Conservation (phyloP, 2,888 invertebrate species). For the Polyploca ridens region DNA sequence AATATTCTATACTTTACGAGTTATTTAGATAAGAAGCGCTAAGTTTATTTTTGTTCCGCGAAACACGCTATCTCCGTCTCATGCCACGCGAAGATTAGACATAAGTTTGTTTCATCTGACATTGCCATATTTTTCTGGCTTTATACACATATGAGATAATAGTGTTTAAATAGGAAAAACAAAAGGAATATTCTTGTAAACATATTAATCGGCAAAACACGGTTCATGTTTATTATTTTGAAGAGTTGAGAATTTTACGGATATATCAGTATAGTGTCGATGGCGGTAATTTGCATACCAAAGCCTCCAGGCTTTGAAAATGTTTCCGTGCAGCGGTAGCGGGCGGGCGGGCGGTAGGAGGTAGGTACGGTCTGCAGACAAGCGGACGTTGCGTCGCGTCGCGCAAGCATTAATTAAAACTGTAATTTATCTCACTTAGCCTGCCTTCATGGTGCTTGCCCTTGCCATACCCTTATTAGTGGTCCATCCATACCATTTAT, state of each 20-base stretch:
- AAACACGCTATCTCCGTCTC: too few species aligned
- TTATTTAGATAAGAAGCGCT: too few species aligned
- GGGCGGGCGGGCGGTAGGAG: slow-evolving; percentile 19
- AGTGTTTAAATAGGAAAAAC: too few species aligned
- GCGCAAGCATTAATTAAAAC: slow-evolving; percentile 58
- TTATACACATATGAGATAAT: too few species aligned
- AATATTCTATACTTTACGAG: too few species aligned
- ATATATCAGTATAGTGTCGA: slow-evolving; percentile 12
- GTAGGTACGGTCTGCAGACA: slow-evolving; percentile 31
- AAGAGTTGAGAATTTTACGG: background rate
- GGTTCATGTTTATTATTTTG: background rate
- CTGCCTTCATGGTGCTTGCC: slow-evolving; percentile 33
- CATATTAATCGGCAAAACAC: background rate
- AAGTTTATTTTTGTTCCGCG: too few species aligned
- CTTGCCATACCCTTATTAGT: slow-evolving; percentile 37
- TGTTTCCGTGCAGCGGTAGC: slow-evolving; percentile 34
- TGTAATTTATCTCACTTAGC: slow-evolving; percentile 62
- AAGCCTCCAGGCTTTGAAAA: slow-evolving; percentile 43
- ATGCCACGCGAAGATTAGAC: too few species aligned
- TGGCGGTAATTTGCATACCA: slow-evolving; percentile 58
- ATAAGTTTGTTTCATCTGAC: too few species aligned
- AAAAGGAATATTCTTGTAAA: too few species aligned
- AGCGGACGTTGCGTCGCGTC: slow-evolving; percentile 40
- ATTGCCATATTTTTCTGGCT: too few species aligned
- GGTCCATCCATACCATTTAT: slow-evolving; percentile 24